Base-by-base conservation (phyloP, 2,797 vertebrate genomes). In the Chelon labrosus region DNA sequence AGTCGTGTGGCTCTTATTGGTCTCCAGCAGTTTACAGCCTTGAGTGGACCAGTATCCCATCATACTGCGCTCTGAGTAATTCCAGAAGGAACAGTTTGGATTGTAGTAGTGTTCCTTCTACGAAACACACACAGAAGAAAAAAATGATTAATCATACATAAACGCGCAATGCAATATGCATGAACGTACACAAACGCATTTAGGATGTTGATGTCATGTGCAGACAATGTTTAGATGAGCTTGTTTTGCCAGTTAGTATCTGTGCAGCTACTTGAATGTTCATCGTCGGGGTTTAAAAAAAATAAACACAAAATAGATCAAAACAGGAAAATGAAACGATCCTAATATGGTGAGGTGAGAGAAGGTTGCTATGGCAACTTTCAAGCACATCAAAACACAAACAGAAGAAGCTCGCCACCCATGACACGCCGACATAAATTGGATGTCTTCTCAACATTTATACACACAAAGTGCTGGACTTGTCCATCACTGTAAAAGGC, bases 21-120 rank as follows among this genome's bases (percentile, higher is more conserved):
- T 98, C 75, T 96, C 95, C 56, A 99, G 93, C 75, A 98, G 95
- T 82, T 97, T 98, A 90, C 98, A 99, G 89, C 98, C 98, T 82
- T 99, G 97, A 72, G 97, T 99, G 86, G 98, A 99, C 98, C 98
- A 99, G 89, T 97, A 97, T 86, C 98, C 98, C 96, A 97, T 97
- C 98, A 99, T 99, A 82, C 97, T 99, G 68, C 97, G 94, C 92
- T 99, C 98, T 0, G 98, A 99, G 91, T 99, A 99, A 92, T 99
- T 99, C 98, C 98, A 99, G 94, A 99, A 99, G 52, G 98, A 99
- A 81, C 98, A 99, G 94, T 99, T 99, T 89, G 98, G 97, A 90
- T 99, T 99, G 94, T 98, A 97, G 91, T 98, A 99, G 93, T 98
- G 96, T 85, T 97, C 96, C 82, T 97, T 96, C 98, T 99, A 78